Evolutionary conservation across 2,888 invertebrate genomes (phyloP).

Genomic region (Anodontia alba): DNA sequence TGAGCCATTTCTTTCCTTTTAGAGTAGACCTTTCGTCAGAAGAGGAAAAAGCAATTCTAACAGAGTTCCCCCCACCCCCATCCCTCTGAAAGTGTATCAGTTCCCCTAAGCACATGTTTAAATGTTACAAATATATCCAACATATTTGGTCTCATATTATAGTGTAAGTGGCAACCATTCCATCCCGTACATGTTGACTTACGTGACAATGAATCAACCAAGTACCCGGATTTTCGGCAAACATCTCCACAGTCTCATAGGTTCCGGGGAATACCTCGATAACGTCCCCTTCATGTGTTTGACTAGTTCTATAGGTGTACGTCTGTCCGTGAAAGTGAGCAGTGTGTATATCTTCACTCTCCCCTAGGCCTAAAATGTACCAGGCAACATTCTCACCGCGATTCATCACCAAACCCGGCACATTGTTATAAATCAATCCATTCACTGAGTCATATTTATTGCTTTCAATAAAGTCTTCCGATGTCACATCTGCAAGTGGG

Average conservation of each 20-base stretch:
- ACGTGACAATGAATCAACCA: conserved; percentile 75
- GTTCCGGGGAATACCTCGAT: conserved; percentile 75
- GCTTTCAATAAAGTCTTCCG: conserved; percentile 48
- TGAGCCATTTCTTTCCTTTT: no score
- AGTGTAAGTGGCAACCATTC: conserved; percentile 70
- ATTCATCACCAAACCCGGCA: conserved; percentile 46
- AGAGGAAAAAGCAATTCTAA: no score
- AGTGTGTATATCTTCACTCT: conserved; percentile 60
- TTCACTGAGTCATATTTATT: conserved; percentile 65
- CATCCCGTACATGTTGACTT: conserved; percentile 59
- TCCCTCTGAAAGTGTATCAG: no score
- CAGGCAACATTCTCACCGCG: conserved; percentile 56
- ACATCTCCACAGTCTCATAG: conserved; percentile 69
- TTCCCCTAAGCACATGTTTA: no score
- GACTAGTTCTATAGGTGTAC: conserved; percentile 38
- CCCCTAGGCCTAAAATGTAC: conserved; percentile 66
- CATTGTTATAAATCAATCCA: conserved; percentile 61
- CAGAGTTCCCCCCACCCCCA: no score
- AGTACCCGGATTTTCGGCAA: conserved; percentile 69
- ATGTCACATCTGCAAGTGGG: conserved; percentile 29
- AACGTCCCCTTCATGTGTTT: conserved; percentile 65
- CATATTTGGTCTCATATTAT: no score
- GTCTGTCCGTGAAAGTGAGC: conserved; percentile 73
- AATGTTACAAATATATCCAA: no score
- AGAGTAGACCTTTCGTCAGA: no score